These are phyloP conservation scores for Trypoxylon attenuatum DNA, from an alignment of 2,888 invertebrate genomes.

Conservation along the genomic window DNA sequence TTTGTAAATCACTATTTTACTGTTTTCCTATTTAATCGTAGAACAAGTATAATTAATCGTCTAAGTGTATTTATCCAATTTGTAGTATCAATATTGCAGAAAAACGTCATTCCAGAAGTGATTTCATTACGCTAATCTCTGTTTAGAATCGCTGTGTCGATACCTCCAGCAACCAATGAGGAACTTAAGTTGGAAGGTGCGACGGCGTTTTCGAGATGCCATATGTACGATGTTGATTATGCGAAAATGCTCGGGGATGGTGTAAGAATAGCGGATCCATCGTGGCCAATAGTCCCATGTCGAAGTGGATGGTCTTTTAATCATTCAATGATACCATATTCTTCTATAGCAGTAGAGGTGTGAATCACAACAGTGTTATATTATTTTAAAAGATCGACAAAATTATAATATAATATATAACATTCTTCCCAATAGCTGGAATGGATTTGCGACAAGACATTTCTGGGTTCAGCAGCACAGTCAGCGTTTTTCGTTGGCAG, in stretches of 20 bases:
- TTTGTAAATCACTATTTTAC: no score
- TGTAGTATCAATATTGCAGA: no score
- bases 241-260: constrained; percentile 78
- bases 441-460: constrained; percentile 91
- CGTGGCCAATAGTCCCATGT: constrained; percentile 83
- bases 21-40: no score
- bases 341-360: constrained; percentile 91
- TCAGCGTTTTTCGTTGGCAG: constrained; percentile 93
- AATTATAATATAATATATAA: no score
- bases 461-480: constrained; percentile 86
- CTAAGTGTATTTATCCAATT: no score
- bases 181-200: constrained; percentile 67
- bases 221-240: constrained; percentile 87
- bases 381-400: background rate
- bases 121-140: background rate
- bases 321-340: constrained; percentile 86
- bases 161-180: constrained; percentile 77
- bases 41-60: no score
- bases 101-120: background rate
- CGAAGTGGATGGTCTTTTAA: constrained; percentile 89
- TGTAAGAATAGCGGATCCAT: constrained; percentile 78
- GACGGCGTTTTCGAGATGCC: constrained; percentile 80
- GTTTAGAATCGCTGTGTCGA: constrained; percentile 81
- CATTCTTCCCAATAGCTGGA: constrained; percentile 78
- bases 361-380: constrained; percentile 26